Evolutionary conservation across 2,888 invertebrate genomes (phyloP), one percentile per base, ranked within the genome.

Genomic region (Aphelenchoides bicaudatus): DNA sequence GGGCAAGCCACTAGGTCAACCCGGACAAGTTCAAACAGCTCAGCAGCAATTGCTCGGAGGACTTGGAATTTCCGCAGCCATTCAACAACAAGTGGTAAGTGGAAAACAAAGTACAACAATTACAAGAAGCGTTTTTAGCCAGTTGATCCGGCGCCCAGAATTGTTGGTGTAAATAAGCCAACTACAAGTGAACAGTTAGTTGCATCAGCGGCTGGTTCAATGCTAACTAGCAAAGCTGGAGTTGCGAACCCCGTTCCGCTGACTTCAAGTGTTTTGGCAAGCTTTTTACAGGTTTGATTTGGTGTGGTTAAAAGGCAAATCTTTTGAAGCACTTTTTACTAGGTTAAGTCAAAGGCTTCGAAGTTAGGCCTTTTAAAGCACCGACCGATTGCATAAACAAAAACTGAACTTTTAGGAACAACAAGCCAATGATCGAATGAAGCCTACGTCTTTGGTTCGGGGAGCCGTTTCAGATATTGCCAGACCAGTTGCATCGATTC

Each of bases 111-210:
- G 21, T 19, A 43, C 43, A 6, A 43, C 10, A 19, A 25, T n/a
- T 6, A 19, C 43, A 25, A n/a, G n/a, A n/a, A n/a, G n/a, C n/a
- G n/a, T n/a, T 39, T 38, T n/a, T 37, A 72, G 23, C 74, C 74
- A 19, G 60, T 74, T 27, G 74, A 74, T 51, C 74, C 74, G 13
- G 71, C 72, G 30, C 74, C 74, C 10, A 65, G 62, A n/a, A 23
- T 10, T 10, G 10, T 16, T n/a, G n/a, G n/a, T n/a, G n/a, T n/a
- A n/a, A n/a, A n/a, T n/a, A n/a, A n/a, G n/a, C n/a, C n/a, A n/a
- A n/a, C n/a, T n/a, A n/a, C n/a, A n/a, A n/a, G n/a, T n/a, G n/a
- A n/a, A n/a, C 38, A 37, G 38, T 37, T 37, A 19, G 19, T 37
- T 37, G 38, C 38, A 37, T 37, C 38, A 37, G 16, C n/a, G n/a